A percentile compares a stretch with the other conserved stretches of the same genome.
Evolutionary conservation across 1,140 invertebrate genomes (phyloP).

Genomic region (Hydropsyche tenuis): DNA sequence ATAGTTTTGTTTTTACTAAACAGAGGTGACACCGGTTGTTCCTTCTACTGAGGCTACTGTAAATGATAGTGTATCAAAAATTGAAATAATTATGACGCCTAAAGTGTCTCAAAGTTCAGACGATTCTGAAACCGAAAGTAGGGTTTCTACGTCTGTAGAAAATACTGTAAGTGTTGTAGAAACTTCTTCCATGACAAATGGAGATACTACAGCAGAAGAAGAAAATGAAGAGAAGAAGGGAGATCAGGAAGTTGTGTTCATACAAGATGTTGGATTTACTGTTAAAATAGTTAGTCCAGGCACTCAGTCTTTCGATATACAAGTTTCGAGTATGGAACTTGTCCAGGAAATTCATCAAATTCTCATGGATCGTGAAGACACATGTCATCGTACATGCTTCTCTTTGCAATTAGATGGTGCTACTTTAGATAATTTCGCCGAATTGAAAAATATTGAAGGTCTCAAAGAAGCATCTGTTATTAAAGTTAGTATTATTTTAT

Average conservation of each 20-base stretch:
- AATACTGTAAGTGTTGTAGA: slow-evolving; percentile 12
- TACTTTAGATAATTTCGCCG: slow-evolving; percentile 96
- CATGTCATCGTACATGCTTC: slow-evolving; percentile 97
- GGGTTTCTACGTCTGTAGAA: slow-evolving; percentile 23
- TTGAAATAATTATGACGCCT: background rate
- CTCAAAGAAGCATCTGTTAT: slow-evolving; percentile 94
- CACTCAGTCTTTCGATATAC: slow-evolving; percentile 89
- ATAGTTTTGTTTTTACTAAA: too few relatives aligned
- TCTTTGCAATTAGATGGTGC: slow-evolving; percentile 93
- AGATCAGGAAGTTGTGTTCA: slow-evolving; percentile 84
- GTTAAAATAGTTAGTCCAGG: slow-evolving; percentile 91
- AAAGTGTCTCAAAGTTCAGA: slow-evolving; percentile 39
- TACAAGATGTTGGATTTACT: slow-evolving; percentile 92
- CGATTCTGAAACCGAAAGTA: slow-evolving; percentile 31
- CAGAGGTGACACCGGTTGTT: background rate
- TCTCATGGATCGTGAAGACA: slow-evolving; percentile 97
- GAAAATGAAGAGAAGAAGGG: slow-evolving; percentile 68
- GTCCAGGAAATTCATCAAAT: slow-evolving; percentile 99
- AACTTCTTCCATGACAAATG: slow-evolving; percentile 34
- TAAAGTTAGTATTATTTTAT: slow-evolving; percentile 66
- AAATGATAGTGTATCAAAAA: background rate
- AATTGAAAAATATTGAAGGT: slow-evolving; percentile 95
- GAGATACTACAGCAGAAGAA: slow-evolving; percentile 62
- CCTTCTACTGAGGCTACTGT: background rate
- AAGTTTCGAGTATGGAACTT: slow-evolving; percentile 96